A percentile compares a stretch with the other conserved stretches of the same genome.
Conservation (phyloP, 1,140 invertebrate species). For the Aphelinus atriplicis region DNA sequence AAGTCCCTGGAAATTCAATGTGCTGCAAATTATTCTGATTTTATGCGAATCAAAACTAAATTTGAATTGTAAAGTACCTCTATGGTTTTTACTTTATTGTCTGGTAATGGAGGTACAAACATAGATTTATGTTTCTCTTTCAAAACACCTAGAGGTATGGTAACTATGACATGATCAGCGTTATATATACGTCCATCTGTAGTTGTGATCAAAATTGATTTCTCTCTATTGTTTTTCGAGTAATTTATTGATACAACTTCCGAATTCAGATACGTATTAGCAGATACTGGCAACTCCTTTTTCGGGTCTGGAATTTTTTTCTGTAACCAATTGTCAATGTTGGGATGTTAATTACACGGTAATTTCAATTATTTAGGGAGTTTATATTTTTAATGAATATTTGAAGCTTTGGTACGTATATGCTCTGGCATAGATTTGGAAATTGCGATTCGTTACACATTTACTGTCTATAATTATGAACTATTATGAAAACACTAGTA, state of each 20-base stretch:
- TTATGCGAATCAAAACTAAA: background rate
- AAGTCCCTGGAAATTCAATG: constrained; percentile 55
- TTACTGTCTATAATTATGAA: background rate
- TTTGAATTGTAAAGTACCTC: constrained; percentile 51
- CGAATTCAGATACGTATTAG: constrained; percentile 53
- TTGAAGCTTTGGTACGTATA: background rate
- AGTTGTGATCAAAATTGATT: constrained; percentile 50
- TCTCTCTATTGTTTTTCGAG: constrained; percentile 41
- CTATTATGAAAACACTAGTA: background rate
- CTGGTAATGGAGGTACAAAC: constrained; percentile 57
- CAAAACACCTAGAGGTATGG: constrained; percentile 63
- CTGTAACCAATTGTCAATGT: constrained; percentile 40
- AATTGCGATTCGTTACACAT: constrained; percentile 1
- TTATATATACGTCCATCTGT: constrained; percentile 51
- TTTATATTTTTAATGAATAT: background rate
- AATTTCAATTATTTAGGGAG: background rate
- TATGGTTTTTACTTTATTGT: constrained; percentile 54
- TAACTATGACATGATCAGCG: constrained; percentile 63
- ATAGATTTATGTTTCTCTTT: constrained; percentile 56
- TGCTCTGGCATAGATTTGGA: background rate
- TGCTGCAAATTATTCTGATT: background rate
- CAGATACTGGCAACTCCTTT: constrained; percentile 51
- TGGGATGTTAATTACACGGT: background rate
- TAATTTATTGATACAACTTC: constrained; percentile 57
- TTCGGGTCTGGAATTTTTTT: constrained; percentile 52